Evolutionary conservation across 2,888 invertebrate genomes (phyloP), one percentile per base, ranked within the genome.

Genomic region (Theretra japonica): DNA sequence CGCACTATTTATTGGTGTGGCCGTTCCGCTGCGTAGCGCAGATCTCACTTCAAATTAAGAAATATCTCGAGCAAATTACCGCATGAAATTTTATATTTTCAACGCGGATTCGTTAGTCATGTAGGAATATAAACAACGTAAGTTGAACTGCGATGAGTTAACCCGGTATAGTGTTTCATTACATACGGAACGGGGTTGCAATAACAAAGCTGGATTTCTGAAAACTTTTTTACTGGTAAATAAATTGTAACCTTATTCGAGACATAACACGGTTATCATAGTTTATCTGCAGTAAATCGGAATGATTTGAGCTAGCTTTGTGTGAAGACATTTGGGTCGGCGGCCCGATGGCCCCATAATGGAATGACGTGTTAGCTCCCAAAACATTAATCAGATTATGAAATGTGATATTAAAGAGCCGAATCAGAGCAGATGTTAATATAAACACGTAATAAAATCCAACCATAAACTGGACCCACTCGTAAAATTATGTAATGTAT

Each of bases 261-360:
- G 65, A 78, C 68, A 76, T 80, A 90, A 91, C 89, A 88, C 90
- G 93, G 93, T 92, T 88, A 90, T 86, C 84, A 81, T 81, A 80
- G 83, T 74, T 75, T 75, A 73, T 75, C 74, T 73, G 72, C 65
- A 57, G 28, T 53, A 65, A 65, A 62, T 62, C 65, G 33, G 56
- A 62, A 71, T 71, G 71, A 60, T 73, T 74, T 73, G 73, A n/a
- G 19, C 68, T 69, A 5, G 72, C 76, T 81, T 81, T 68, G 75
- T 78, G 75, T 23, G 21, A 6, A 23, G 21, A 21, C 21, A 65
- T 41, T 11, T 48, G 17, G 65, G 65, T 65, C 48, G 65, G 17
- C 48, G 65, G 48, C 15, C 65, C 23, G 23, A 48, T 48, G 41
- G 41, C 65, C 65, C 65, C 65, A 11, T 23, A 48, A 23, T 48